phyloP scores from a whole-genome alignment of 2,797 vertebrate genomes.

The Sciurus vulgaris region DNA sequence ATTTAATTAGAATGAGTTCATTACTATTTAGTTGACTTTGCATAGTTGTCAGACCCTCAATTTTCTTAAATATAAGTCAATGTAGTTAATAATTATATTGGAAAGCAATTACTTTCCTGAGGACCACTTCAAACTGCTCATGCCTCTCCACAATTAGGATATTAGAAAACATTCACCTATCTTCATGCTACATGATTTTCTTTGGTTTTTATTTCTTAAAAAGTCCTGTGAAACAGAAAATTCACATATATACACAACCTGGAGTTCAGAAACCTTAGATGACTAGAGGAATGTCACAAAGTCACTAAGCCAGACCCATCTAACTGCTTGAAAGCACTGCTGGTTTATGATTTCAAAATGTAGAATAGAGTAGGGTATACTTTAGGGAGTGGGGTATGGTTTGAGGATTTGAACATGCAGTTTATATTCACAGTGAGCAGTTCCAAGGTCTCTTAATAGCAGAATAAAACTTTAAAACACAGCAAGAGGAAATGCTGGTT shows the following conservation, averaged over 20 bases:
- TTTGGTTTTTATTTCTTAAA: slow-evolving; percentile 24
- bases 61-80: slow-evolving; percentile 62
- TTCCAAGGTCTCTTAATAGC: slow-evolving; percentile 46
- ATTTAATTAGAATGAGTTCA: background rate
- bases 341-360: slow-evolving; percentile 57
- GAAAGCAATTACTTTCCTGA: background rate
- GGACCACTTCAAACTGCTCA: background rate
- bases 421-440: slow-evolving; percentile 58
- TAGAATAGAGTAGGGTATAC: background rate
- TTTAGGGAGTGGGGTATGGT: background rate
- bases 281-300: background rate
- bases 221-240: slow-evolving; percentile 1
- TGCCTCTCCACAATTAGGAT: background rate
- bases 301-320: background rate
- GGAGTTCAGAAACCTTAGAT: background rate
- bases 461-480: slow-evolving; percentile 68
- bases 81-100: slow-evolving; percentile 26
- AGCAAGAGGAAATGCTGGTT: slow-evolving; percentile 38
- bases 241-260: background rate
- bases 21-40: slow-evolving; percentile 51
- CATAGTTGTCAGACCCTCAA: background rate
- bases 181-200: background rate
- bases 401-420: background rate
- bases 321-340: background rate
- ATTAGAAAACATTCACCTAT: background rate